These are phyloP conservation scores for Thymallus thymallus DNA, from an alignment of 2,113 vertebrate species.

Conservation along the genomic window DNA sequence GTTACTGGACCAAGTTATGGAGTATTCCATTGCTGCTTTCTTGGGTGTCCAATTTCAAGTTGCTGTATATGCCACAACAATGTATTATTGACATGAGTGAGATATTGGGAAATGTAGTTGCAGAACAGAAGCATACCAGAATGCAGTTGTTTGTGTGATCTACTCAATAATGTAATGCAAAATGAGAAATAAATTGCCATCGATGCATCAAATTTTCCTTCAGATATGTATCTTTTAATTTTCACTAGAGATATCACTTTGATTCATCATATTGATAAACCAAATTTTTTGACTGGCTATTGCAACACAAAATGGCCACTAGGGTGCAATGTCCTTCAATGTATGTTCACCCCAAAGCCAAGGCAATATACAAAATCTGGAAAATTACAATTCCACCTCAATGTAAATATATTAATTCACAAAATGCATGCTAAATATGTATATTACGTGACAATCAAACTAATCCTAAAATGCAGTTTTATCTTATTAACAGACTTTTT, in stretches of 20 bases:
- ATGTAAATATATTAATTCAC: no score
- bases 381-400: no score
- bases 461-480: no score
- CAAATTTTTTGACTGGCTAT: no score
- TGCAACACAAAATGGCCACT: neutral
- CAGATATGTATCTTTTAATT: neutral
- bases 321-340: neutral
- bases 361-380: no score
- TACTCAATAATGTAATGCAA: constrained; percentile 2
- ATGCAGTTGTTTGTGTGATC: neutral
- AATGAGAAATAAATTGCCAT: constrained; percentile 3
- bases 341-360: no score
- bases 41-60: neutral
- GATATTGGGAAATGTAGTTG: neutral
- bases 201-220: neutral
- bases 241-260: neutral
- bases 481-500: no score
- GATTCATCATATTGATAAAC: no score
- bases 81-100: neutral
- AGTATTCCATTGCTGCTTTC: neutral
- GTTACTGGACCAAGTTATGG: neutral
- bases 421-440: no score
- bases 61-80: neutral
- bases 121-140: neutral
- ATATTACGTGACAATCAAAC: no score